Conservation (phyloP, 2,113 vertebrate species). For the Thamnophis sirtalis region DNA sequence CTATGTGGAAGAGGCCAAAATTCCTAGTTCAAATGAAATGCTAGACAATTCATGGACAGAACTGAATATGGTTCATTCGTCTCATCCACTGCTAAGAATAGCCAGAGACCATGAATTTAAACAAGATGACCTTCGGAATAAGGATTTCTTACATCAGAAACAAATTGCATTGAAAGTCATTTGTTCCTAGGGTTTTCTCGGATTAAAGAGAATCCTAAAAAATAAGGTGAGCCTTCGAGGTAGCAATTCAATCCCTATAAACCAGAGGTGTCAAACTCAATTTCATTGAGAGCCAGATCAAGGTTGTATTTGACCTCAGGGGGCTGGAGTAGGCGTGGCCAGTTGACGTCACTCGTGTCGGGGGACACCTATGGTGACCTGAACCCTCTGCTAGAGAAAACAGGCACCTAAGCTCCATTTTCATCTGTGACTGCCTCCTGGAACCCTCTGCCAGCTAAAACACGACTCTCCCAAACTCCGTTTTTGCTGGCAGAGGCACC, state of each 20-base stretch:
- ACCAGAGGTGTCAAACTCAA: too few species aligned
- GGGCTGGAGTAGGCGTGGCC: too few species aligned
- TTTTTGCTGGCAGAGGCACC: too few species aligned
- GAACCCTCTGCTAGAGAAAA: too few species aligned
- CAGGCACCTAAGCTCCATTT: too few species aligned
- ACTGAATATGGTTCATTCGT: background rate
- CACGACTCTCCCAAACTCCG: too few species aligned
- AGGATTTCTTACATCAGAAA: background rate
- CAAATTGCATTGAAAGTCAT: rapidly evolving
- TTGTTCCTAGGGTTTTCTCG: background rate
- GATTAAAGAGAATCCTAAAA: background rate
- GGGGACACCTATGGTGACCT: too few species aligned
- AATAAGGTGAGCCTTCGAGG: background rate
- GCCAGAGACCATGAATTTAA: background rate
- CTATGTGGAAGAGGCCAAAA: background rate
- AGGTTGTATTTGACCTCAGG: too few species aligned
- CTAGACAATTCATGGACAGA: background rate
- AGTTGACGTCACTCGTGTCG: too few species aligned
- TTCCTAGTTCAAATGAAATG: background rate
- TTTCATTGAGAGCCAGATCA: too few species aligned
- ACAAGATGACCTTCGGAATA: background rate
- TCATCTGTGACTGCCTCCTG: too few species aligned
- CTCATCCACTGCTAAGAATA: background rate
- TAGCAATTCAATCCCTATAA: background rate
- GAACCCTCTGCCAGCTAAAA: too few species aligned